Percentiles rank a stretch among this genome's conserved stretches.
phyloP scores from a whole-genome alignment of 2,888 invertebrate species.

The Onchidella celtica region DNA sequence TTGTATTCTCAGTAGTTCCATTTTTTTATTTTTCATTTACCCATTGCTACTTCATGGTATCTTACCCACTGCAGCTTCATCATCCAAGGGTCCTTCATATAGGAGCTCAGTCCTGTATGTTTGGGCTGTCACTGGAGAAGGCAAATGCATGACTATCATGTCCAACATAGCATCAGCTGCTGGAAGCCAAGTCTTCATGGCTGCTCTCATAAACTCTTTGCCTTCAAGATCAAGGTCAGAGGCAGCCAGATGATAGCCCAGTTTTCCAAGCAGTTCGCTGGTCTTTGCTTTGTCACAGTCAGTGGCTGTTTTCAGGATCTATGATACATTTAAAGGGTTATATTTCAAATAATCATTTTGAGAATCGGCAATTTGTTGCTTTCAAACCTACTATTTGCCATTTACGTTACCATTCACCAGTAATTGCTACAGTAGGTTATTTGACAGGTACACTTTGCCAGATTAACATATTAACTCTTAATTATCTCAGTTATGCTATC shows the following conservation, averaged over 20 bases:
- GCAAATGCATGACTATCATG: conserved; percentile 99
- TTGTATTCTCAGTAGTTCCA: too few species aligned
- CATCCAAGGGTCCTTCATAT: conserved; percentile 98
- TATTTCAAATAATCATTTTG: too few species aligned
- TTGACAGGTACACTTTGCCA: too few species aligned
- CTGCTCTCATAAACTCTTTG: conserved; percentile 95
- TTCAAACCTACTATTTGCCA: too few species aligned
- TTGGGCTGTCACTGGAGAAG: conserved; percentile 98
- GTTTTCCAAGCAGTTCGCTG: conserved; percentile 90
- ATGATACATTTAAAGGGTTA: neutral
- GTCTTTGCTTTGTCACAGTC: conserved; percentile 86
- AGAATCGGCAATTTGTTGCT: too few species aligned
- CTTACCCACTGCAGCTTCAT: conserved; percentile 92
- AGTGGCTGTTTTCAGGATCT: conserved; percentile 63
- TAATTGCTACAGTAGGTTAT: too few species aligned
- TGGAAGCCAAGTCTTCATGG: conserved; percentile 99
- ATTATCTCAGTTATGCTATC: too few species aligned
- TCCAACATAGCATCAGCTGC: conserved; percentile 99
- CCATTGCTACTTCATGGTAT: too few species aligned
- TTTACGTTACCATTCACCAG: too few species aligned
- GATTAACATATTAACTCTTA: too few species aligned
- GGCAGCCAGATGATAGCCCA: conserved; percentile 93
- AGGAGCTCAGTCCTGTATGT: conserved; percentile 99
- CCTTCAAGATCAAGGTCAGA: conserved; percentile 97
- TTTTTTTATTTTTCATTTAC: too few species aligned